Evolutionary conservation across 2,888 invertebrate species (phyloP), one percentile per base, ranked within the genome.

Genomic region (Phoronis australis): DNA sequence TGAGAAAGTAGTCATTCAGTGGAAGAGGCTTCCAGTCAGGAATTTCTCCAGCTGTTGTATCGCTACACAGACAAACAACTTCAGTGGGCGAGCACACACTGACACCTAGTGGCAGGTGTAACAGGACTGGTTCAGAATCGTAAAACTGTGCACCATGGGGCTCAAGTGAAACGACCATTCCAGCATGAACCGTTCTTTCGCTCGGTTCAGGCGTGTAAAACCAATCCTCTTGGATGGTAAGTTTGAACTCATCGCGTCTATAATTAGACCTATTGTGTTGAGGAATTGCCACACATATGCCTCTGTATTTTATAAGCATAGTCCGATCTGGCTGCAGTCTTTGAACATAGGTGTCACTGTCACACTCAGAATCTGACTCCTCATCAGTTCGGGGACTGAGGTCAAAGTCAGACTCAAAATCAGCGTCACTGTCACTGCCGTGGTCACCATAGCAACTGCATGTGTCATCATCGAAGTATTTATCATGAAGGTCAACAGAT

Each of bases 101-200:
- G 9, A 55, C 42, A 15, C 47, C 46, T 2, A 68, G 27, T n/a
- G 65, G 63, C 37, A 68, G 53, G 22, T 58, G 45, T 1, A 66
- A 50, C 5, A 59, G 37, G 6, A 64, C 66, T 2, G 67, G 68
- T 23, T 55, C 58, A 2, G 56, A 41, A 9, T 46, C 46, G 40
- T 51, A 56, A 51, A 68, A 68, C 44, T 57, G 41, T 4, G 62
- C 53, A n/a, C 66, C 68, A 42, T 64, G 61, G 4, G 68, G 68
- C 40, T 61, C 59, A 15, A 68, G 46, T 1, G 62, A 61, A 4
- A 68, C 59, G 15, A 68, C 58, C n/a, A 62, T 60, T 37, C 64
- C 59, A 1, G 61, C 56, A 44, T 62, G 63, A 25, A 56, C 48
- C 1, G 66, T 50, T 37, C 62, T 37, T 24, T 50, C 50, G 12